phyloP scores from a whole-genome alignment of 2,888 invertebrate species.

The Drosophila emarginata region DNA sequence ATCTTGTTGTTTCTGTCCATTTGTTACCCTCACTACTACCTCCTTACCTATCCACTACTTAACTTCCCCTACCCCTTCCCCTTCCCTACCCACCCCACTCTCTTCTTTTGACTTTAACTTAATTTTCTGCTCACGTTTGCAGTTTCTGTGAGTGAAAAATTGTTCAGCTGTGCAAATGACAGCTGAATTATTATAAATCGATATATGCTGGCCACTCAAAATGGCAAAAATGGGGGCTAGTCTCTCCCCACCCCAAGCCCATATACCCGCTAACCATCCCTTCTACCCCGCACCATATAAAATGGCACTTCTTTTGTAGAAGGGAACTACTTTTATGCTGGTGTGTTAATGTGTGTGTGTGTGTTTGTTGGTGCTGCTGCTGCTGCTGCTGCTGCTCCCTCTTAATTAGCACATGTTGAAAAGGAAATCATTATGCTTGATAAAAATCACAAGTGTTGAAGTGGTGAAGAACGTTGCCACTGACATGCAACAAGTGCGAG shows the following conservation, averaged over 20 bases:
- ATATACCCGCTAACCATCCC: too few relatives aligned
- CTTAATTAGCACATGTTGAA: constrained; percentile 77
- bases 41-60: neutral
- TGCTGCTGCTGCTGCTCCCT: constrained; percentile 19
- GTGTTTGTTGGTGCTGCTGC: neutral
- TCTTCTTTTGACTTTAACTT: constrained; percentile 49
- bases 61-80: neutral
- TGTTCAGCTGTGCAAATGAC: constrained; percentile 74
- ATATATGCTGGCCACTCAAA: constrained; percentile 61
- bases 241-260: neutral
- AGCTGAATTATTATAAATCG: constrained; percentile 81
- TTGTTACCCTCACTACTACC: neutral
- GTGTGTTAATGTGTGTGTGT: neutral
- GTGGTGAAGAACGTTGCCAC: constrained; percentile 56
- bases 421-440: constrained; percentile 78
- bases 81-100: neutral
- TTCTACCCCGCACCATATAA: neutral
- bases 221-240: constrained; percentile 9
- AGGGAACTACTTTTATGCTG: constrained; percentile 8
- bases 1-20: constrained; percentile 4
- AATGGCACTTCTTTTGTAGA: neutral
- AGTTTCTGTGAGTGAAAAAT: constrained; percentile 70
- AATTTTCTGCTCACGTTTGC: constrained; percentile 80
- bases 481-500: constrained; percentile 65
- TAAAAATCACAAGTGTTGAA: constrained; percentile 78